These are phyloP conservation scores for Phengaris arion DNA, from an alignment of 2,888 invertebrate genomes.

Conservation along the genomic window DNA sequence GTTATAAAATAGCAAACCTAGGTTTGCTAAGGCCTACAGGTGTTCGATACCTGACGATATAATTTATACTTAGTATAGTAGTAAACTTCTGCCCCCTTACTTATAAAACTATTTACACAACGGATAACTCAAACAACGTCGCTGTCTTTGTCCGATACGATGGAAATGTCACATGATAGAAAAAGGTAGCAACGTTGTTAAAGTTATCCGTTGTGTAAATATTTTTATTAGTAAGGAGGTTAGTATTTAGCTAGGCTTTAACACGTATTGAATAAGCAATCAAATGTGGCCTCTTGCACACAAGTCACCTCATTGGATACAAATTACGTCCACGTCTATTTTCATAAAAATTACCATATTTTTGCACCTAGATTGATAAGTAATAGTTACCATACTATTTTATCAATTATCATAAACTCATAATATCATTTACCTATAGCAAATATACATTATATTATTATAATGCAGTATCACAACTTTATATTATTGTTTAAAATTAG, in stretches of 20 bases:
- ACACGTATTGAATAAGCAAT: conserved; percentile 26
- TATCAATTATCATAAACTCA: conserved; percentile 22
- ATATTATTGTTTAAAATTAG: neutral
- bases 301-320: conserved; percentile 58
- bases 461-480: neutral
- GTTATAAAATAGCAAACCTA: no score
- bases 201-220: no score
- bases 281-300: conserved; percentile 52
- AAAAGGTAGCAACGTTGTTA: no score
- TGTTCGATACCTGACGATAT: neutral
- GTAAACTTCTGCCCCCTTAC: neutral
- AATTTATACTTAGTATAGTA: neutral
- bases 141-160: no score
- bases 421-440: neutral
- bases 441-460: neutral
- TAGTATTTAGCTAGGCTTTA: conserved; percentile 23
- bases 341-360: conserved; percentile 65
- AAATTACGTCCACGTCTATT: conserved; percentile 67
- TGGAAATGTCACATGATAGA: no score
- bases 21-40: neutral
- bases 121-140: no score
- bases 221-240: no score
- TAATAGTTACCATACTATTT: conserved; percentile 48
- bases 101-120: no score
- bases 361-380: conserved; percentile 69